Evolutionary conservation across 1,140 invertebrate genomes (phyloP), one percentile per base, ranked within the genome.

Genomic region (Drosophila rhopaloa): DNA sequence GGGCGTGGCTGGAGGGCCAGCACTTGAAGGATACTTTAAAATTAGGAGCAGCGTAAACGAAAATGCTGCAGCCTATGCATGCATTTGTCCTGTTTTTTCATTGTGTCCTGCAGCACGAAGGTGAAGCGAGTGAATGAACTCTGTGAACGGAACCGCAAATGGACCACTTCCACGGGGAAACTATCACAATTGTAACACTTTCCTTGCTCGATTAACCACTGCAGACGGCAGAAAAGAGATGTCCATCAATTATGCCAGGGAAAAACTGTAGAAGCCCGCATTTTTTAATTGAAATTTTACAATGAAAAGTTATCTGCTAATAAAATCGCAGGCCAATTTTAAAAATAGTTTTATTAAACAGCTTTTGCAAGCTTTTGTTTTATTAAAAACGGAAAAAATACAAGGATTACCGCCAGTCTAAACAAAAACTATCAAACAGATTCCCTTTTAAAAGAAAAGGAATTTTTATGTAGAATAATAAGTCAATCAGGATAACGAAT

Each of bases 1-100:
- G 47, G 35, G 47, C 47, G 8, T 40, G 65, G 29, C 44, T 32
- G 6, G 55, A 37, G 47, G 44, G 24, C 29, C 56, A 76, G 50
- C 78, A 65, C 74, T 85, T 80, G 79, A 79, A 71, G 70, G 61
- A 82, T 82, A 88, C 79, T 86, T 88, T 88, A 68, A 86, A 88
- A 79, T 86, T 86, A 81, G 83, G 43, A 72, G 46, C 77, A 65
- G 32, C 76, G 80, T 43, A 83, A 71, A 81, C 79, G 74, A 85
- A 85, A 71, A 84, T 83, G 57, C 77, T 81, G 65, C 59, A 72
- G 75, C 79, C 79, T 74, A 67, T 75, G 65, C 61, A 68, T 86
- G 73, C 73, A 85, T 81, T 74, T 63, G 71, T 63, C 47, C 65
- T 38, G 60, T 35, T 51, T 48, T 29, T 51, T 32, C n/a, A 9